Evolutionary conservation across 2,888 invertebrate species (phyloP), one percentile per base, ranked within the genome.

Genomic region (Calephelis perditalis): DNA sequence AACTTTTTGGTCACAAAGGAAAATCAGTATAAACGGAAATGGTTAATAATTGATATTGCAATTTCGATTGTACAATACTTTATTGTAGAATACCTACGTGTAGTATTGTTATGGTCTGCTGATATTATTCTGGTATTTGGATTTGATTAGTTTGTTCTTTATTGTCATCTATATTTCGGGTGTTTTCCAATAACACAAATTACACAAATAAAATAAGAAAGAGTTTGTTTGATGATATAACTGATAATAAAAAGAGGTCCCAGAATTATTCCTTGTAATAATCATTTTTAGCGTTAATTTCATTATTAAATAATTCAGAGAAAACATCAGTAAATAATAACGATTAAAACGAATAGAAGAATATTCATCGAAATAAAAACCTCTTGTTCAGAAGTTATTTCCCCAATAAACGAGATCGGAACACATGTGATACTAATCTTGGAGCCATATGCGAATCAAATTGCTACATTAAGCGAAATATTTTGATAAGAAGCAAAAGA

Each of bases 391-490:
- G 55, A 59, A 45, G 44, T 59, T 46, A 57, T 52, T 57, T 60
- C 60, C 37, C 56, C 26, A 60, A 57, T 56, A 49, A 47, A 43
- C 49, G 43, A 36, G 40, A 60, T 60, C 56, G 9, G 62, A 70
- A 69, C 71, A 70, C 70, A 71, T 71, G 72, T 67, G 69, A 68
- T 65, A 67, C 68, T 71, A 72, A 72, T 71, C 67, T 69, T 66
- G 62, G 67, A 61, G 67, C 70, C 71, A 71, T 68, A 70, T 73
- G 73, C 71, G 71, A 71, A 71, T 71, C 73, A 65, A 73, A 73
- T 71, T 71, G 70, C 68, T 65, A 68, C 69, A 70, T 70, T 70
- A 68, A 63, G 61, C 59, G 65, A 63, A 67, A 64, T 65, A 63
- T 60, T 60, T 61, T 56, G 36, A 61, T 26, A 26, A 9, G 35